Conservation (phyloP, 2,888 invertebrate genomes). For the Stomorhina lunata region DNA sequence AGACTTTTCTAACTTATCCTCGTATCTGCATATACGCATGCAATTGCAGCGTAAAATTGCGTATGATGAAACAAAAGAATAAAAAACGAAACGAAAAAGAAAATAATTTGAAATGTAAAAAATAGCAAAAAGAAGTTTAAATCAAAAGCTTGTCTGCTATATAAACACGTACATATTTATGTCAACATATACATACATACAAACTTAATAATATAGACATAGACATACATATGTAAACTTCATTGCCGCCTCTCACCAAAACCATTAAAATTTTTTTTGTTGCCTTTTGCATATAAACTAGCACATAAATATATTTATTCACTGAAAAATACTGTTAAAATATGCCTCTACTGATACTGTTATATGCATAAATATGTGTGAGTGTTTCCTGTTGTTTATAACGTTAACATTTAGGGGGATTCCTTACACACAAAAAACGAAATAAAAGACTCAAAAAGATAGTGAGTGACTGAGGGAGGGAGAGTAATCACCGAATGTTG, state of each 20-base stretch:
- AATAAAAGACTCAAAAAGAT: not conserved
- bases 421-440: not conserved
- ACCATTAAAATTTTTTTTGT: conserved; percentile 29
- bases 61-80: conserved; percentile 62
- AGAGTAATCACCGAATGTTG: not conserved
- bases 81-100: conserved; percentile 35
- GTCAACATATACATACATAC: not conserved
- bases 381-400: conserved; percentile 36
- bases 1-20: not conserved
- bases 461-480: conserved; percentile 12
- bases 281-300: not conserved
- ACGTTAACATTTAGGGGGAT: conserved; percentile 32
- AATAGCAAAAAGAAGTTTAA: conserved; percentile 53
- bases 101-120: conserved; percentile 43
- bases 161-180: conserved; percentile 3
- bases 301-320: not conserved
- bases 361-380: not conserved
- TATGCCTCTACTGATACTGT: not conserved
- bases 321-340: not conserved
- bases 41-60: conserved; percentile 65
- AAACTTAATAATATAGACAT: not conserved
- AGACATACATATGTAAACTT: conserved; percentile 46
- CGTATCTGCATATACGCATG: conserved; percentile 51
- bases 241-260: conserved; percentile 59
- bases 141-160: conserved; percentile 59